phyloP scores from a whole-genome alignment of 1,140 invertebrate species.

The Glomeris maerens region DNA sequence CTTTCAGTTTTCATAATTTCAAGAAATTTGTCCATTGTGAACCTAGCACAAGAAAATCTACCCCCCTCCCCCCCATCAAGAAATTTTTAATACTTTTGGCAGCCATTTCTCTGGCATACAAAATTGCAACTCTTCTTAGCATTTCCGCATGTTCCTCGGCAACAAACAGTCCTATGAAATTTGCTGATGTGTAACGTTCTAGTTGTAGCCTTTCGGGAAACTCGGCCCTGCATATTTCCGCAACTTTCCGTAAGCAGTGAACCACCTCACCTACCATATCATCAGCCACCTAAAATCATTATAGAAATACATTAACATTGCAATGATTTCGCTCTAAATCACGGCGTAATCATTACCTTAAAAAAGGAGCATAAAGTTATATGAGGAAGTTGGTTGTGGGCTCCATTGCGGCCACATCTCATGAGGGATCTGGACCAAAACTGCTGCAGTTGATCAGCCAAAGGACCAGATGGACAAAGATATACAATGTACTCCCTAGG shows the following conservation, averaged over 20 bases:
- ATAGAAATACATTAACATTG: constrained; percentile 14
- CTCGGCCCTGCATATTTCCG: constrained; percentile 39
- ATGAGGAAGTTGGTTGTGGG: constrained; percentile 74
- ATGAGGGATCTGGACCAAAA: constrained; percentile 66
- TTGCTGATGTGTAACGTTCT: constrained; percentile 64
- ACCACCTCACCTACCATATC: constrained; percentile 49
- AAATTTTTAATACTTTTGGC: constrained; percentile 46
- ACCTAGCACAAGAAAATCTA: too few relatives aligned
- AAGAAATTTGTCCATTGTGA: neutral
- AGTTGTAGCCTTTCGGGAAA: constrained; percentile 46
- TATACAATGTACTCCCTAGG: constrained; percentile 74
- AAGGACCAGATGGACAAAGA: constrained; percentile 59
- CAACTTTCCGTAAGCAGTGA: constrained; percentile 47
- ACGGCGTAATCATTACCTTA: constrained; percentile 42
- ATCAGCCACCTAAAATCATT: constrained; percentile 47
- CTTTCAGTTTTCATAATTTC: constrained; percentile 35
- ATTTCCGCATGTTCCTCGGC: constrained; percentile 58
- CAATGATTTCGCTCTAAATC: neutral
- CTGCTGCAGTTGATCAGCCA: constrained; percentile 50
- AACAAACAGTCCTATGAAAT: constrained; percentile 76
- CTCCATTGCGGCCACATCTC: constrained; percentile 67
- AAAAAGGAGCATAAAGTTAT: constrained; percentile 79
- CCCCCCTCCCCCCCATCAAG: too few relatives aligned
- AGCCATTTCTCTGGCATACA: constrained; percentile 60
- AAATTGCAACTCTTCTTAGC: constrained; percentile 53